A percentile compares a stretch with the other conserved stretches of the same genome.
phyloP scores from a whole-genome alignment of 2,888 invertebrate genomes.

The Watsonalla binaria region DNA sequence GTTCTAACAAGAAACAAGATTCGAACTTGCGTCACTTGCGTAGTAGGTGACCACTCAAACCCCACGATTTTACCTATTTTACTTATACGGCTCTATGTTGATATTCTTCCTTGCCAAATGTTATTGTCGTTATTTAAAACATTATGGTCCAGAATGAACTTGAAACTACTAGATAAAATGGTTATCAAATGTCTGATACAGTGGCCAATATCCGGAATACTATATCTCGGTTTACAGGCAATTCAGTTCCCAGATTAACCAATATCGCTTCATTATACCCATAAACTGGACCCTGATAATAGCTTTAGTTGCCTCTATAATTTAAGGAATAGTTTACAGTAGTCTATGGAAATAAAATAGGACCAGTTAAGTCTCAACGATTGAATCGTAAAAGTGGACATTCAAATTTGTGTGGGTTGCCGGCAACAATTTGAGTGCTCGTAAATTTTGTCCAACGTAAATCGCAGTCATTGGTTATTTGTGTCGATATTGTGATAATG shows the following conservation, averaged over 20 bases:
- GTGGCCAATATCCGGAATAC: slow-evolving; percentile 17
- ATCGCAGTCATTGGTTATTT: slow-evolving; percentile 33
- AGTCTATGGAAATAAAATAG: slow-evolving; percentile 32
- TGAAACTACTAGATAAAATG: slow-evolving; percentile 17
- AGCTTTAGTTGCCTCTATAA: slow-evolving; percentile 15
- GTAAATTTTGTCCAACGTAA: slow-evolving; percentile 33
- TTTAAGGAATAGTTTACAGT: slow-evolving; percentile 18
- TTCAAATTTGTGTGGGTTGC: slow-evolving; percentile 35
- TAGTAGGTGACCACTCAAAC: too few species aligned
- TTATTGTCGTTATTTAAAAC: too few species aligned
- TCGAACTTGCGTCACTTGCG: too few species aligned
- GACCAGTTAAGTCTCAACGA: slow-evolving; percentile 30
- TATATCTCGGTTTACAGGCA: slow-evolving; percentile 32
- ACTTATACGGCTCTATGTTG: too few species aligned
- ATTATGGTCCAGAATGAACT: too few species aligned
- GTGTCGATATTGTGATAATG: slow-evolving; percentile 8
- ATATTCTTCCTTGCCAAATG: too few species aligned
- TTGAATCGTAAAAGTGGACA: slow-evolving; percentile 34
- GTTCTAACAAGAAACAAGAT: too few species aligned
- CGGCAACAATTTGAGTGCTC: slow-evolving; percentile 27
- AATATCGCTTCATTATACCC: slow-evolving; percentile 37
- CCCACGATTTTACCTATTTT: too few species aligned
- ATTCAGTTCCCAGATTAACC: slow-evolving; percentile 38
- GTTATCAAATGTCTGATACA: slow-evolving; percentile 18
- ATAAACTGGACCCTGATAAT: slow-evolving; percentile 33